phyloP scores from a whole-genome alignment of 2,113 vertebrate species.

The Saccopteryx leptura region DNA sequence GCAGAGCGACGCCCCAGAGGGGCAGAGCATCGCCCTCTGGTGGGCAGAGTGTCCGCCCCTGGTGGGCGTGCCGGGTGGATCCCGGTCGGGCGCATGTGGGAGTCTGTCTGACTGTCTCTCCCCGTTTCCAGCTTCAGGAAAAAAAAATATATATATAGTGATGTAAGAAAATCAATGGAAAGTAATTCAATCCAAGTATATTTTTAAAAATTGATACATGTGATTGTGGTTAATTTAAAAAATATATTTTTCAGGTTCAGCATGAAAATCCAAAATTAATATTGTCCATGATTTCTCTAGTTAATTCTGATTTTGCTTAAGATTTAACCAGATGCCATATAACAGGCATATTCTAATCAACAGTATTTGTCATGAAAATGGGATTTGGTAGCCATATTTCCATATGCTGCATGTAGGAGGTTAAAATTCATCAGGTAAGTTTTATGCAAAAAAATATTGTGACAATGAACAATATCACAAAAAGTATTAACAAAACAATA shows the following conservation, averaged over 20 bases:
- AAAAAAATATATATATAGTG: too few species aligned
- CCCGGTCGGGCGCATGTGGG: too few species aligned
- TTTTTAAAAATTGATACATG: neutral
- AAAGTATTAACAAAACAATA: neutral
- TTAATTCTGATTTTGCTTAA: neutral
- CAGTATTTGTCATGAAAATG: neutral
- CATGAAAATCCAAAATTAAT: neutral
- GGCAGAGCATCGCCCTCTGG: too few species aligned
- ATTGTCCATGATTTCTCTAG: neutral
- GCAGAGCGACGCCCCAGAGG: too few species aligned
- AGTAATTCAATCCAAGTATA: neutral
- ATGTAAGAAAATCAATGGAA: neutral
- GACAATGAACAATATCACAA: neutral
- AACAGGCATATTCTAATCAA: neutral
- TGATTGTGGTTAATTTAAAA: neutral
- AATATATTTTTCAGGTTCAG: neutral
- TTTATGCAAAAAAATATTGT: constrained; percentile 39
- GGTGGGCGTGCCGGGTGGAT: too few species aligned
- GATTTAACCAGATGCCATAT: neutral
- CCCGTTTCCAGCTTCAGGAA: too few species aligned
- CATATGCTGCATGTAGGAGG: neutral
- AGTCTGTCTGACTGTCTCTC: too few species aligned
- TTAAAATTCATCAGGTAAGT: neutral
- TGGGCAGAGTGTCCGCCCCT: too few species aligned
- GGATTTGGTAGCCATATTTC: neutral